Conservation (phyloP, 2,888 invertebrate genomes). For the Clivina fossor region DNA sequence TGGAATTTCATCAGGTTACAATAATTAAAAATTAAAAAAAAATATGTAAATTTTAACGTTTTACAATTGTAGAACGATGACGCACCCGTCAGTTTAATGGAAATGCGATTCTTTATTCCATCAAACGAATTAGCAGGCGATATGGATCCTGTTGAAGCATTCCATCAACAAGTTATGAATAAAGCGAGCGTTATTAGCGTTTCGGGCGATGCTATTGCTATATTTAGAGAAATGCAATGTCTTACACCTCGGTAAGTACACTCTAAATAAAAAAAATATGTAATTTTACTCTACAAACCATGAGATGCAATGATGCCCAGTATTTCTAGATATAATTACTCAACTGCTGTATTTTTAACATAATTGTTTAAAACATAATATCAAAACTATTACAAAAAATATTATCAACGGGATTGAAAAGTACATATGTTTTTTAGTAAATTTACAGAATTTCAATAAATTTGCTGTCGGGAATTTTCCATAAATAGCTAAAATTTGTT, state of each 20-base stretch:
- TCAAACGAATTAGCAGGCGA: constrained; percentile 84
- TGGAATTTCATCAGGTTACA: constrained; percentile 92
- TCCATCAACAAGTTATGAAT: constrained; percentile 94
- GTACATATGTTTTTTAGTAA: too few species aligned
- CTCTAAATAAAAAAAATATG: too few species aligned
- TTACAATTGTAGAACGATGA: constrained; percentile 82
- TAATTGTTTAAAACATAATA: too few species aligned
- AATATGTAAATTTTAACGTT: background rate
- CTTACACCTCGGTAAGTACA: constrained; percentile 85
- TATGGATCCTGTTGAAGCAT: constrained; percentile 93
- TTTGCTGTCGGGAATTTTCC: too few species aligned
- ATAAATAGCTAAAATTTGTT: too few species aligned
- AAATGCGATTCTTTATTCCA: constrained; percentile 98
- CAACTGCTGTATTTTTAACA: too few species aligned
- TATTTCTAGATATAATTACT: too few species aligned
- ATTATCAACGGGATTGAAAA: too few species aligned
- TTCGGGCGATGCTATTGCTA: constrained; percentile 96
- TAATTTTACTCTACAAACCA: too few species aligned
- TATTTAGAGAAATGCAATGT: constrained; percentile 95
- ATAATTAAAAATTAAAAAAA: constrained; percentile 8
- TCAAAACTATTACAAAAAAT: too few species aligned
- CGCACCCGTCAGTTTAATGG: constrained; percentile 93
- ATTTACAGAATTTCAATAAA: too few species aligned
- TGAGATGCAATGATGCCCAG: too few species aligned
- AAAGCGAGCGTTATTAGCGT: constrained; percentile 98